Conservation (phyloP, 1,140 invertebrate genomes). For the Brachionus paranguensis region DNA sequence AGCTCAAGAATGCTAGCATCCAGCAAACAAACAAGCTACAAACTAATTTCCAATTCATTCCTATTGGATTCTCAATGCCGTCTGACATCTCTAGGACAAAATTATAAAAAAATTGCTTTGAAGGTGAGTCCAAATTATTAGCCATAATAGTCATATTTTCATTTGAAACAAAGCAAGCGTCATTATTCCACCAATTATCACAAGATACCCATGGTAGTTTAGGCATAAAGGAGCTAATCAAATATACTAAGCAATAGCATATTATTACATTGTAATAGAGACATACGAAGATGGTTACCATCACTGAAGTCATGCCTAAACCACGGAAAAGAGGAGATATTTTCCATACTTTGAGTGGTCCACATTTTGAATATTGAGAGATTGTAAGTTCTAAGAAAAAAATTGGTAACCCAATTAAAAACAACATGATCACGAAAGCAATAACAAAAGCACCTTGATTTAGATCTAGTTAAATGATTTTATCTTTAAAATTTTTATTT, state of each 20-base stretch:
- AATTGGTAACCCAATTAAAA: slow-evolving; percentile 66
- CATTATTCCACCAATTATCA: slow-evolving; percentile 48
- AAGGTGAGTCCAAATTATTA: not conserved
- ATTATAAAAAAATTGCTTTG: slow-evolving; percentile 35
- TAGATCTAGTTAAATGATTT: not conserved
- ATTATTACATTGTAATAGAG: slow-evolving; percentile 42
- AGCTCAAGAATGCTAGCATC: slow-evolving; percentile 21
- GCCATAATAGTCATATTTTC: not conserved
- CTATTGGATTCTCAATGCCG: slow-evolving; percentile 7
- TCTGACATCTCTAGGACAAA: slow-evolving; percentile 33
- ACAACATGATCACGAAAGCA: slow-evolving; percentile 62
- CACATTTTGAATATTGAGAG: slow-evolving; percentile 71
- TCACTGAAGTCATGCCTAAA: slow-evolving; percentile 45
- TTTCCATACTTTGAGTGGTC: slow-evolving; percentile 69
- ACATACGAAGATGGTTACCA: slow-evolving; percentile 16
- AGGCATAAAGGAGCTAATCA: slow-evolving; percentile 58
- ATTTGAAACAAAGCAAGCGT: not conserved
- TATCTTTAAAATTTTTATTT: not conserved
- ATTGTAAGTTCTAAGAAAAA: slow-evolving; percentile 70
- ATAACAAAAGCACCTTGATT: slow-evolving; percentile 65
- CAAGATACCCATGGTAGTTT: slow-evolving; percentile 65
- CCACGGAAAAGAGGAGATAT: slow-evolving; percentile 74
- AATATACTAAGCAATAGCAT: slow-evolving; percentile 40
- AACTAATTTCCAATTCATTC: slow-evolving; percentile 34
- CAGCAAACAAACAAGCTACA: slow-evolving; percentile 31